These are phyloP conservation scores for Brachionus sp. DNA, from an alignment of 1,140 invertebrate species.

Conservation along the genomic window DNA sequence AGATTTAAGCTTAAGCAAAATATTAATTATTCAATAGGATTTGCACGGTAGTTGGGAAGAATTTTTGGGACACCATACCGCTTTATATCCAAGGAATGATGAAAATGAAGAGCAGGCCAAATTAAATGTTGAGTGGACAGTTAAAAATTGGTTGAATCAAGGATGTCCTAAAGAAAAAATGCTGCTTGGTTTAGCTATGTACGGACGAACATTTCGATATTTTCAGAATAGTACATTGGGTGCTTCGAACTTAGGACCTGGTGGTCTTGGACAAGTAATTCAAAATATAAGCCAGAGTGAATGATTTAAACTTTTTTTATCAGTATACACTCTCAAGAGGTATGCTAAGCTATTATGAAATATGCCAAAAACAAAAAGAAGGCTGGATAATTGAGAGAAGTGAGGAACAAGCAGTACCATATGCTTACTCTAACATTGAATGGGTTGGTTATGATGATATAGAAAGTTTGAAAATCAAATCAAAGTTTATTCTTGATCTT, in stretches of 20 bases:
- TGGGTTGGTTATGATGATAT: conserved; percentile 47
- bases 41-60: conserved; percentile 92
- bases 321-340: conserved; percentile 80
- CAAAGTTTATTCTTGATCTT: conserved; percentile 75
- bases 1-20: conserved; percentile 64
- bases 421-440: conserved; percentile 22
- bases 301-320: no score
- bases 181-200: conserved; percentile 76
- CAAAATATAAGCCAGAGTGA: no score
- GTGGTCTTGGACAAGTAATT: conserved; percentile 67
- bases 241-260: conserved; percentile 69
- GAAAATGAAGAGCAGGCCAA: conserved; percentile 48
- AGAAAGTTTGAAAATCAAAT: conserved; percentile 63
- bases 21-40: conserved; percentile 59
- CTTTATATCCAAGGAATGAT: conserved; percentile 50
- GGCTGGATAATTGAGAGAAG: conserved; percentile 41
- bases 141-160: conserved; percentile 67
- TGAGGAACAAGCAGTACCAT: conserved; percentile 23
- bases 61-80: conserved; percentile 66
- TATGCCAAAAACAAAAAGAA: conserved; percentile 51
- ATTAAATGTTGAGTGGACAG: conserved; percentile 51
- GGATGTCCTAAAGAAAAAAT: conserved; percentile 75
- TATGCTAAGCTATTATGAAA: conserved; percentile 82
- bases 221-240: conserved; percentile 72
- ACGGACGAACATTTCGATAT: conserved; percentile 62